Percentiles rank a stretch among this genome's conserved stretches.
Conservation (phyloP, 1,140 invertebrate genomes). For the Pogonognathellus flavescens region DNA sequence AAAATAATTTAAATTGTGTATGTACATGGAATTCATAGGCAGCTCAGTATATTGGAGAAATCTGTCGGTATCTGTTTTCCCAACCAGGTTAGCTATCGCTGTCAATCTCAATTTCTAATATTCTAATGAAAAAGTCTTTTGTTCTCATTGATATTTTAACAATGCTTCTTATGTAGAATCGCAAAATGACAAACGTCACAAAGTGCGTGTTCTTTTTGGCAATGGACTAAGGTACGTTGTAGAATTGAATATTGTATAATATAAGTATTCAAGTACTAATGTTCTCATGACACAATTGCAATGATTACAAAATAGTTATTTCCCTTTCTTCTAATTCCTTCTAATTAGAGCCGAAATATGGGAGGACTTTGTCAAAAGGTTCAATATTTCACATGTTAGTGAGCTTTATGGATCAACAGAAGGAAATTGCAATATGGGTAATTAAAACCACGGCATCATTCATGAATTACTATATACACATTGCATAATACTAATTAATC, state of each 20-base stretch:
- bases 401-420: constrained; percentile 99
- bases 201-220: constrained; percentile 75
- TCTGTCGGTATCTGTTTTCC: constrained; percentile 74
- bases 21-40: not conserved
- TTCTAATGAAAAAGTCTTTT: too few relatives aligned
- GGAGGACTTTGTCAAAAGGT: constrained; percentile 75
- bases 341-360: constrained; percentile 76
- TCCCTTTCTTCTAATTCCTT: too few relatives aligned
- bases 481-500: too few relatives aligned
- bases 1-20: too few relatives aligned
- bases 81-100: constrained; percentile 75
- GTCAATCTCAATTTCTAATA: too few relatives aligned
- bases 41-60: constrained; percentile 60
- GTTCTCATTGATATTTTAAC: too few relatives aligned
- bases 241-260: too few relatives aligned
- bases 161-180: constrained; percentile 68
- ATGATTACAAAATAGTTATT: too few relatives aligned
- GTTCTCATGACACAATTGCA: too few relatives aligned
- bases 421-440: constrained; percentile 92
- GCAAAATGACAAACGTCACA: constrained; percentile 74
- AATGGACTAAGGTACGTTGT: constrained; percentile 73
- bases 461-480: constrained; percentile 76
- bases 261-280: too few relatives aligned
- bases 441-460: constrained; percentile 83
- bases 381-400: constrained; percentile 74